phyloP scores from a whole-genome alignment of 2,113 vertebrate genomes.

The Pimephales promelas region DNA sequence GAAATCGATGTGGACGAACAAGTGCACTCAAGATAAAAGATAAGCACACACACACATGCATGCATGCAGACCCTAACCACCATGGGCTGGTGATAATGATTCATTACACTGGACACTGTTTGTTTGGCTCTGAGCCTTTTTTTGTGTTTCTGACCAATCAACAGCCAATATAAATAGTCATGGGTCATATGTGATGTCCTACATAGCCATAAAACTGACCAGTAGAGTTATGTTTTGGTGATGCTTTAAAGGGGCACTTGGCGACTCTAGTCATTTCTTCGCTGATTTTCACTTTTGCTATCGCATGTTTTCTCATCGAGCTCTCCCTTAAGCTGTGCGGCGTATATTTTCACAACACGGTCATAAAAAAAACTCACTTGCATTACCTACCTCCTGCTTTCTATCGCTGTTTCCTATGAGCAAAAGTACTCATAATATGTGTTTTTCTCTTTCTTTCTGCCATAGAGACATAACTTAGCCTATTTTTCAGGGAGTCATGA shows the following conservation, averaged over 20 bases:
- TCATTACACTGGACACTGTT: conserved; percentile 13
- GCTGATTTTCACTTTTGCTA: too few species aligned
- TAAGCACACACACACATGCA: neutral
- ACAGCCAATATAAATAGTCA: neutral
- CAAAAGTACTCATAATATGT: conserved; percentile 4
- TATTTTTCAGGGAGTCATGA: conserved; percentile 46
- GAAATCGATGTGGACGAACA: conserved; percentile 25
- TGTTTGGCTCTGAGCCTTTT: conserved; percentile 13
- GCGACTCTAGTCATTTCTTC: too few species aligned
- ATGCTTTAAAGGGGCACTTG: neutral
- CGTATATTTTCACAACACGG: too few species aligned
- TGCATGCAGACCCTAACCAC: neutral
- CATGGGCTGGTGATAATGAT: conserved; percentile 24
- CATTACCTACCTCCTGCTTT: too few species aligned
- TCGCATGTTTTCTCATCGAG: too few species aligned
- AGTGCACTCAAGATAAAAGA: neutral
- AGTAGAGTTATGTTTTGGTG: neutral
- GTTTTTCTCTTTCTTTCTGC: conserved; percentile 32
- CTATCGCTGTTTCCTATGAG: too few species aligned
- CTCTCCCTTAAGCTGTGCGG: too few species aligned
- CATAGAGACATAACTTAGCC: conserved; percentile 25
- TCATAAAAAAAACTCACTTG: too few species aligned
- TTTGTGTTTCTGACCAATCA: neutral
- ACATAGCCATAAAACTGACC: neutral
- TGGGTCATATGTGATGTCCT: neutral